Percentiles rank a stretch among this genome's conserved stretches.
Evolutionary conservation across 2,888 invertebrate species (phyloP).

Genomic region (Ophion obscuratus): DNA sequence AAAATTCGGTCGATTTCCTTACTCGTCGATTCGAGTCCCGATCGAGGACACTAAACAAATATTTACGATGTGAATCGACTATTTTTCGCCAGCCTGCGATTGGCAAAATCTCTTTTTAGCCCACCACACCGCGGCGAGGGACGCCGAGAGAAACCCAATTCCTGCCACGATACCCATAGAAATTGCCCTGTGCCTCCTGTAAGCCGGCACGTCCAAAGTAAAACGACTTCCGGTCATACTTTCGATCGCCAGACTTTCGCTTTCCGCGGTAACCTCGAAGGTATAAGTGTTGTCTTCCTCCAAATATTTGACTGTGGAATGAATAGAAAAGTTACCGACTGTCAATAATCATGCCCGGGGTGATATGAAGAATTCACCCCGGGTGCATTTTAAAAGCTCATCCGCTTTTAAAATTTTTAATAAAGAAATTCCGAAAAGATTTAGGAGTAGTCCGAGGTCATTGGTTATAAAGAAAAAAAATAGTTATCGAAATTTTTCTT

Average conservation of each 20-base stretch:
- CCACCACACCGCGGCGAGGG: constrained; percentile 87
- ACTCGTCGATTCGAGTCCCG: too few relatives aligned
- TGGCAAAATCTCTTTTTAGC: constrained; percentile 84
- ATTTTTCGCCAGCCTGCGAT: constrained; percentile 60
- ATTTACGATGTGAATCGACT: constrained; percentile 5
- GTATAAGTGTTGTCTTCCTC: constrained; percentile 90
- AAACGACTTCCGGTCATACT: constrained; percentile 88
- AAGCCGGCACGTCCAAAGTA: constrained; percentile 89
- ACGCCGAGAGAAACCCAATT: constrained; percentile 88
- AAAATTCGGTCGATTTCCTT: not conserved
- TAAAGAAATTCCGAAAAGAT: too few relatives aligned
- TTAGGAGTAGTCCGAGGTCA: too few relatives aligned
- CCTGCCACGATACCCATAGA: constrained; percentile 90
- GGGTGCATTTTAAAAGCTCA: too few relatives aligned
- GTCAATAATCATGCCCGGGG: not conserved
- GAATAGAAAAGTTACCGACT: not conserved
- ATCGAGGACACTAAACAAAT: not conserved
- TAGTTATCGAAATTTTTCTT: too few relatives aligned
- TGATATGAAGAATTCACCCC: not conserved
- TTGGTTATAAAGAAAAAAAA: too few relatives aligned
- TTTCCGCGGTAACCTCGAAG: constrained; percentile 90
- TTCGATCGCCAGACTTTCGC: constrained; percentile 85
- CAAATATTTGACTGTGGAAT: constrained; percentile 87
- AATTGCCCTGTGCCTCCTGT: constrained; percentile 89
- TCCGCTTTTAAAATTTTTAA: too few relatives aligned